phyloP scores from a whole-genome alignment of 1,140 invertebrate genomes.

The Aphis gossypii region DNA sequence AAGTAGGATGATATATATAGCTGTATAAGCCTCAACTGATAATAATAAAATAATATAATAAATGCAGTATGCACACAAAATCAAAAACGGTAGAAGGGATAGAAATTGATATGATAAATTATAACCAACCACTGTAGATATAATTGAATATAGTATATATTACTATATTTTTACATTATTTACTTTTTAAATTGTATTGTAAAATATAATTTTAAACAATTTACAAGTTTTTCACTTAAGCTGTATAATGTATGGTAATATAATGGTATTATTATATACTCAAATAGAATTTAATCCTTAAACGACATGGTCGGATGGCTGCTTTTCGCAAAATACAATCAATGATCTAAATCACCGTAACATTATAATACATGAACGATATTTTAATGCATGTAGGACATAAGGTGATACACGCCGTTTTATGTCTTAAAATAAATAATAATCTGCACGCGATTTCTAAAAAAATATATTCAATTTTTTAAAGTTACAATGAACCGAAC shows the following conservation, averaged over 20 bases:
- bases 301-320: neutral
- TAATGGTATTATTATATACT: neutral
- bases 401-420: neutral
- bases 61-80: no score
- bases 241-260: neutral
- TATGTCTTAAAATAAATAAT: neutral
- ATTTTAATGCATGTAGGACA: slow-evolving; percentile 11
- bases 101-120: neutral
- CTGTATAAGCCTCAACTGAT: neutral
- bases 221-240: neutral
- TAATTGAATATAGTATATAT: neutral
- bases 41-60: neutral
- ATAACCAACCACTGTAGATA: neutral
- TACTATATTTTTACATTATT: neutral
- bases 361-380: neutral
- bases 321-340: neutral
- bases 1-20: neutral
- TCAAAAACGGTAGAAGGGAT: neutral
- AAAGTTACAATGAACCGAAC: neutral
- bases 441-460: neutral
- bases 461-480: slow-evolving; percentile 37
- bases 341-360: neutral
- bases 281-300: neutral
- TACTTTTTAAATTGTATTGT: neutral
- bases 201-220: neutral